Percentiles rank a stretch among this genome's conserved stretches.
Evolutionary conservation across 1,140 invertebrate genomes (phyloP).

Genomic region (Elysia chlorotica): DNA sequence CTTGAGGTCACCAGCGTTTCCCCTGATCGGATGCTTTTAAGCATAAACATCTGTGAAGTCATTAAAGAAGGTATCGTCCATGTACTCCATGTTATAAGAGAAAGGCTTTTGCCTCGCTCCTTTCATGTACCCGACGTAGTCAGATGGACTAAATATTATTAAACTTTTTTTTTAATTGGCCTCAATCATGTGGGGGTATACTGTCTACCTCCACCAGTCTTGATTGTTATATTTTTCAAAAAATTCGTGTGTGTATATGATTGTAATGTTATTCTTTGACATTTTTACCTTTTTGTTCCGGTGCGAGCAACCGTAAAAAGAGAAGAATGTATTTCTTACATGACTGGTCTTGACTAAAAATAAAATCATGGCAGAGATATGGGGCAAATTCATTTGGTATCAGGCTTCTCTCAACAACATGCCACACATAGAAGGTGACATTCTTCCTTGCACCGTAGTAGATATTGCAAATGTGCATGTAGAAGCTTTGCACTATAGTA

Average conservation of each 20-base stretch:
- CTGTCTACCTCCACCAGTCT: conserved; percentile 61
- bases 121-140: conserved; percentile 21
- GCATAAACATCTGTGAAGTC: too few relatives aligned
- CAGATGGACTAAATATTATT: conserved; percentile 9
- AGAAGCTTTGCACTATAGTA: conserved; percentile 63
- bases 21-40: too few relatives aligned
- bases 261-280: conserved; percentile 46
- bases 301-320: conserved; percentile 54
- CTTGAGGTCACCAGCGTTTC: background rate
- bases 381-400: conserved; percentile 59
- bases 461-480: conserved; percentile 62
- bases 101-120: background rate
- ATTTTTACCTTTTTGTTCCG: conserved; percentile 53
- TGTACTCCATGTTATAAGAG: background rate
- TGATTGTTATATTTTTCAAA: conserved; percentile 60
- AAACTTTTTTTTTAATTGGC: conserved; percentile 8
- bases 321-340: conserved; percentile 32
- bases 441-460: conserved; percentile 53
- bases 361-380: conserved; percentile 54
- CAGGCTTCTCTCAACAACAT: conserved; percentile 58
- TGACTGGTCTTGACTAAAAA: conserved; percentile 26
- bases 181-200: conserved; percentile 43
- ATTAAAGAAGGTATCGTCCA: background rate
- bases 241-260: conserved; percentile 61
- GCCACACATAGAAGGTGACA: conserved; percentile 59